These are phyloP conservation scores for Sycophaga agraensis DNA, from an alignment of 1,140 invertebrate genomes.

Conservation along the genomic window DNA sequence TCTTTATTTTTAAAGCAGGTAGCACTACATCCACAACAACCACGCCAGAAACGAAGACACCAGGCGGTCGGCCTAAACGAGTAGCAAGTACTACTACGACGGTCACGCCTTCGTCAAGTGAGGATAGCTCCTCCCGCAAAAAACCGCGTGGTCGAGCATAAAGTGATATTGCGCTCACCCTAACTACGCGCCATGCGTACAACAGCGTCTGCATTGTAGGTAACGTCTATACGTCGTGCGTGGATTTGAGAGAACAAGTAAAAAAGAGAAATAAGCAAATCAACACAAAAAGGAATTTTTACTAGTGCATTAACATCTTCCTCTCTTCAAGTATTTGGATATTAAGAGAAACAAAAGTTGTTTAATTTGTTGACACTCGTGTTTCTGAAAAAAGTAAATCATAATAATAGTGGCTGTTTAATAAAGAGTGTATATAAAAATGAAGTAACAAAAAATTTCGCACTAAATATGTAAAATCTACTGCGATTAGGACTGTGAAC, in stretches of 20 bases:
- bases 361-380: slow-evolving; percentile 37
- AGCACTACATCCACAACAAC: background rate
- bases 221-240: slow-evolving; percentile 43
- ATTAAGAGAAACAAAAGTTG: slow-evolving; percentile 34
- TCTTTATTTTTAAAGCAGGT: background rate
- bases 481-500: slow-evolving; percentile 24
- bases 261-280: slow-evolving; percentile 31
- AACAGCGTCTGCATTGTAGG: slow-evolving; percentile 46
- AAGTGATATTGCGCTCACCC: slow-evolving; percentile 31
- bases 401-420: slow-evolving; percentile 23
- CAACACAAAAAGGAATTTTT: slow-evolving; percentile 37
- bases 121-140: slow-evolving; percentile 45
- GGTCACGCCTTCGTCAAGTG: slow-evolving; percentile 30
- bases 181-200: slow-evolving; percentile 36
- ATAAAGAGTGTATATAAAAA: slow-evolving; percentile 27
- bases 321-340: slow-evolving; percentile 39
- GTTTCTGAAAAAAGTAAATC: slow-evolving; percentile 34
- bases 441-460: slow-evolving; percentile 23
- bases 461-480: slow-evolving; percentile 23
- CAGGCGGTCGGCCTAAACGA: slow-evolving; percentile 46
- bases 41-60: slow-evolving; percentile 35
- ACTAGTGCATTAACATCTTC: slow-evolving; percentile 38
- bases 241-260: slow-evolving; percentile 19
- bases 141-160: slow-evolving; percentile 49
- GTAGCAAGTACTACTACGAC: slow-evolving; percentile 31